These are phyloP conservation scores for Drosophila bocqueti DNA, from an alignment of 1,140 invertebrate genomes.

Conservation along the genomic window DNA sequence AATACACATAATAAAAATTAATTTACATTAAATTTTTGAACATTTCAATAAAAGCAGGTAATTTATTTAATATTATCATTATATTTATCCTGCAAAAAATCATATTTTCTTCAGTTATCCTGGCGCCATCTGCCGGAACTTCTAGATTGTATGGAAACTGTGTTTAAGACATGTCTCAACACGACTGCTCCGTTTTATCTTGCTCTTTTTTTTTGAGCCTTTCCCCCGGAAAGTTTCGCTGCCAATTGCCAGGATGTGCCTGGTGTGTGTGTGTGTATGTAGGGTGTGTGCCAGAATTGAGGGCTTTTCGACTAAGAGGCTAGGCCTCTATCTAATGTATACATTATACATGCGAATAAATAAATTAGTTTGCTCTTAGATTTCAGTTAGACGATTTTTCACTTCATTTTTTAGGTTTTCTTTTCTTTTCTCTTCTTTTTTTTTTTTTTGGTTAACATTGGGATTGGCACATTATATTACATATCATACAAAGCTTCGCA, in stretches of 20 bases:
- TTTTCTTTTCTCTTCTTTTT: slow-evolving; percentile 1
- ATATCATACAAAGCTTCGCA: slow-evolving; percentile 75
- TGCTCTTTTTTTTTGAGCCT: neutral
- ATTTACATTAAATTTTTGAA: neutral
- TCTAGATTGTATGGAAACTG: neutral
- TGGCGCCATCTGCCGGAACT: neutral
- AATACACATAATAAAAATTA: neutral
- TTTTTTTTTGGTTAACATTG: slow-evolving; percentile 60
- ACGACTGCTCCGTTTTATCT: neutral
- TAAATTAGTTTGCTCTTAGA: slow-evolving; percentile 44
- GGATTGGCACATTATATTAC: slow-evolving; percentile 80
- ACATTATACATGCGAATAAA: slow-evolving; percentile 62
- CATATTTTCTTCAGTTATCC: neutral
- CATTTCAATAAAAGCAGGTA: neutral
- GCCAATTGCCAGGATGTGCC: slow-evolving; percentile 13
- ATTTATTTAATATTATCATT: too few species aligned
- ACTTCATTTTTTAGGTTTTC: slow-evolving; percentile 2
- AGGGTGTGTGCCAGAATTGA: slow-evolving; percentile 35
- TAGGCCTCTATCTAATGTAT: slow-evolving; percentile 76
- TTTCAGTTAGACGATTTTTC: slow-evolving; percentile 27
- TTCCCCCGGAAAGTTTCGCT: neutral
- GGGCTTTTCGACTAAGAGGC: slow-evolving; percentile 67
- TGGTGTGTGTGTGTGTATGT: slow-evolving; percentile 1
- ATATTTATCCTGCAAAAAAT: neutral
- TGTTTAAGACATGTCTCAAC: neutral